Evolutionary conservation across 1,140 invertebrate genomes (phyloP).

Genomic region (Acyrthosiphon pisum): DNA sequence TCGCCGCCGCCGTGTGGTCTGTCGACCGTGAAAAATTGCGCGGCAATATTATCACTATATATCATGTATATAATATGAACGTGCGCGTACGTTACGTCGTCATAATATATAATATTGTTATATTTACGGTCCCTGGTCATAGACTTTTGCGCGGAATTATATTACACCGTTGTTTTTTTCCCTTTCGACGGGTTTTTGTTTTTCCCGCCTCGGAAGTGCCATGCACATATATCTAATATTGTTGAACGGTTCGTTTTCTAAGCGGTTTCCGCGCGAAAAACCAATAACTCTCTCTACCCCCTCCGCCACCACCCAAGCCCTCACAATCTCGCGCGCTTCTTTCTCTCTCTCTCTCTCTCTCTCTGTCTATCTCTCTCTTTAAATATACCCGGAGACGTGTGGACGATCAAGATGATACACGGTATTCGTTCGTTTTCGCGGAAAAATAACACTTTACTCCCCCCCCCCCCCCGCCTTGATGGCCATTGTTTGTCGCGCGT

Average conservation of each 20-base stretch:
- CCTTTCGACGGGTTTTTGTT: neutral
- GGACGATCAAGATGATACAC: neutral
- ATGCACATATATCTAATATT: neutral
- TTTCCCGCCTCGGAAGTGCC: neutral
- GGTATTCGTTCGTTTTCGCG: neutral
- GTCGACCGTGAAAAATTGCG: slow-evolving; percentile 50
- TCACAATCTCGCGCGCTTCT: neutral
- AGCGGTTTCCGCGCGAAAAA: neutral
- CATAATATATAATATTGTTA: neutral
- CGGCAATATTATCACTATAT: slow-evolving; percentile 17
- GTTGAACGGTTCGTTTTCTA: neutral
- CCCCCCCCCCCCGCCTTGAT: neutral
- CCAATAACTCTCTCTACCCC: neutral
- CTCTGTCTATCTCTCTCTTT: neutral
- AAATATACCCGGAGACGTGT: neutral
- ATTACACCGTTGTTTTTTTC: neutral
- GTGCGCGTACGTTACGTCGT: neutral
- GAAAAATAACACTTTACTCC: neutral
- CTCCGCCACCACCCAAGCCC: neutral
- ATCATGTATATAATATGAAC: neutral
- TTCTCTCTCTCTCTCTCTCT: neutral
- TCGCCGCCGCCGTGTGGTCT: neutral
- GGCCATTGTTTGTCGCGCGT: neutral
- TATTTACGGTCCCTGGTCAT: neutral
- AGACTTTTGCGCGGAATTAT: neutral